These are phyloP conservation scores for Ceratotherium simum DNA, from an alignment of 2,113 vertebrate species.

Conservation along the genomic window DNA sequence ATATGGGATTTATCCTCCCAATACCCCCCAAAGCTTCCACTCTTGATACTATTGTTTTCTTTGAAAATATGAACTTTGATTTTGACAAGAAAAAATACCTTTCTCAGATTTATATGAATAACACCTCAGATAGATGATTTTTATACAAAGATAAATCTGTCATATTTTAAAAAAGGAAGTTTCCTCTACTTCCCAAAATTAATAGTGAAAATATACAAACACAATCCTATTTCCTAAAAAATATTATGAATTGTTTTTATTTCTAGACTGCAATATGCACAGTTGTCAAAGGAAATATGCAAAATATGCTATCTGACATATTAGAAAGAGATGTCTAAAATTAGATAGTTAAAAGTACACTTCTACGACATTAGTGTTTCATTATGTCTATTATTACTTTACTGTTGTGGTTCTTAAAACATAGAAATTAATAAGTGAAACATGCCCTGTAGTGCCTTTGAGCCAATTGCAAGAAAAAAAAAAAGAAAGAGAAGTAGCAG, in stretches of 20 bases:
- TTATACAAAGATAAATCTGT: not conserved
- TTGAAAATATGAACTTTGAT: not conserved
- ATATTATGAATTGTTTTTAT: not conserved
- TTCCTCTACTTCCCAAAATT: not conserved
- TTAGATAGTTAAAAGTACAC: not conserved
- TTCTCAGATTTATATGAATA: not conserved
- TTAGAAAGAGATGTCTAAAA: not conserved
- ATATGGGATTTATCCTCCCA: not conserved
- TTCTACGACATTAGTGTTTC: not conserved
- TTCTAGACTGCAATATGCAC: not conserved
- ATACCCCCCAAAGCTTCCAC: not conserved
- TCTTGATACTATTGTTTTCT: not conserved
- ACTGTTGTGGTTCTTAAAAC: not conserved
- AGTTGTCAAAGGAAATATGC: not conserved
- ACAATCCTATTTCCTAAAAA: not conserved
- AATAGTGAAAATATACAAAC: not conserved
- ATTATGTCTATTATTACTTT: not conserved
- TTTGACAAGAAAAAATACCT: not conserved
- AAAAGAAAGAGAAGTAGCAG: too few relatives aligned
- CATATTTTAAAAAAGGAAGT: not conserved
- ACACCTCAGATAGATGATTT: not conserved
- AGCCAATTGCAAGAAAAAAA: not conserved
- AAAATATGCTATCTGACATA: not conserved
- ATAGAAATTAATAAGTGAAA: not conserved
- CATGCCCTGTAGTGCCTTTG: not conserved